phyloP scores from a whole-genome alignment of 2,888 invertebrate species.

The Morpho deidamia region DNA sequence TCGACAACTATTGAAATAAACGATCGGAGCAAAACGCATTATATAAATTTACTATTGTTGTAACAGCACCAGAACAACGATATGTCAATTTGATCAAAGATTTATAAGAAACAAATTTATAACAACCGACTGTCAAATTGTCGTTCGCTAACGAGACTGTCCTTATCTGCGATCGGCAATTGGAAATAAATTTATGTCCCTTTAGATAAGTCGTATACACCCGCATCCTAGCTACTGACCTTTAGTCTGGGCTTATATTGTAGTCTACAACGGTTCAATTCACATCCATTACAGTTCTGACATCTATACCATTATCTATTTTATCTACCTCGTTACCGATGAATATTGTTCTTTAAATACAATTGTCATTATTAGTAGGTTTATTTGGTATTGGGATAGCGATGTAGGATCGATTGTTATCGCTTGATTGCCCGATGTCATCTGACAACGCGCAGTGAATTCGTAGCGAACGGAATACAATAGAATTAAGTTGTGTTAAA shows the following conservation, averaged over 20 bases:
- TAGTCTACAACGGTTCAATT: neutral
- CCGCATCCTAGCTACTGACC: slow-evolving; percentile 32
- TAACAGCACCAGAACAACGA: neutral
- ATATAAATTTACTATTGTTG: slow-evolving; percentile 1
- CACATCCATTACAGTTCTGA: slow-evolving; percentile 17
- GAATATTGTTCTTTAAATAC: neutral
- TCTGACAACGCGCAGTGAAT: slow-evolving; percentile 33
- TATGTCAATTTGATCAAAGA: slow-evolving; percentile 3
- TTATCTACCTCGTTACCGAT: slow-evolving; percentile 6
- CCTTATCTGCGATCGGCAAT: slow-evolving; percentile 34
- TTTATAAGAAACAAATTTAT: slow-evolving; percentile 27
- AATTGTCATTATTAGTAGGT: slow-evolving; percentile 1
- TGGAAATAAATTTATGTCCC: slow-evolving; percentile 36
- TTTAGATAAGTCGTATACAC: slow-evolving; percentile 29
- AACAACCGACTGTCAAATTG: slow-evolving; percentile 32
- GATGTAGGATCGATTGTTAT: slow-evolving; percentile 30
- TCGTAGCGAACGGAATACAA: slow-evolving; percentile 31
- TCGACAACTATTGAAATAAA: slow-evolving; percentile 7
- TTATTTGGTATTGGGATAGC: slow-evolving; percentile 17
- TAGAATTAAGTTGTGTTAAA: slow-evolving; percentile 36
- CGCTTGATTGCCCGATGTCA: slow-evolving; percentile 35
- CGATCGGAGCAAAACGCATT: slow-evolving; percentile 1
- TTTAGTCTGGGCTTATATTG: slow-evolving; percentile 8
- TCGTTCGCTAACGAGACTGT: slow-evolving; percentile 30
- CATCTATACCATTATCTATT: neutral